Evolutionary conservation across 2,113 vertebrate species (phyloP), one percentile per base, ranked within the genome.

Genomic region (Abramis brama): DNA sequence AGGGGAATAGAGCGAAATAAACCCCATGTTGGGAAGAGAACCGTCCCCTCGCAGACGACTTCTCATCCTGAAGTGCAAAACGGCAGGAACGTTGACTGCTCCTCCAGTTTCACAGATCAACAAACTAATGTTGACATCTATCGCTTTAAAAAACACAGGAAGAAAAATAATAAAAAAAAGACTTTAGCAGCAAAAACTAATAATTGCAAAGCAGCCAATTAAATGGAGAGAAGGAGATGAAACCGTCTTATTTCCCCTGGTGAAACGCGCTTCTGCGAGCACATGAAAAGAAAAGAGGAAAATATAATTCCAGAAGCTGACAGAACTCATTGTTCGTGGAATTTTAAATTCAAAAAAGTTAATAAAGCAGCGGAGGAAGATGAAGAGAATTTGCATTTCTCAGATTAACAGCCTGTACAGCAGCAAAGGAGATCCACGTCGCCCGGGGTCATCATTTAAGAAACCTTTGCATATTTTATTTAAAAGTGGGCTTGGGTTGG

Each of bases 391-490:
- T 99, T 99, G 97, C 98, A 99, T 99, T 99, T 99, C 98, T 99
- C 97, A 99, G 98, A 99, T 99, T 99, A 99, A 99, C 98, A 99
- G 97, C 98, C 98, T 99, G 98, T 99, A 98, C 97, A 99, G 97
- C 97, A 99, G 98, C 97, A 96, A 96, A 97, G 97, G 97, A 97
- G 96, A 98, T 98, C 97, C 96, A 96, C 96, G 95, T 98, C 97
- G 98, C 98, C 98, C 96, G 96, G 96, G 98, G 98, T 99, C 97
- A 99, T 99, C 97, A 99, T 99, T 99, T 99, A 99, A 99, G 98
- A 99, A 99, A 99, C 98, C 98, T 99, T 99, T 99, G 98, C 98
- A 99, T 99, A 99, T 99, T 99, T 99, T 99, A 99, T 99, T 99
- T 99, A 99, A 99, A 99, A 99, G 97, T 99, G 98, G 97, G 97